Evolutionary conservation across 1,140 invertebrate genomes (phyloP).

Genomic region (Uloborus diversus): DNA sequence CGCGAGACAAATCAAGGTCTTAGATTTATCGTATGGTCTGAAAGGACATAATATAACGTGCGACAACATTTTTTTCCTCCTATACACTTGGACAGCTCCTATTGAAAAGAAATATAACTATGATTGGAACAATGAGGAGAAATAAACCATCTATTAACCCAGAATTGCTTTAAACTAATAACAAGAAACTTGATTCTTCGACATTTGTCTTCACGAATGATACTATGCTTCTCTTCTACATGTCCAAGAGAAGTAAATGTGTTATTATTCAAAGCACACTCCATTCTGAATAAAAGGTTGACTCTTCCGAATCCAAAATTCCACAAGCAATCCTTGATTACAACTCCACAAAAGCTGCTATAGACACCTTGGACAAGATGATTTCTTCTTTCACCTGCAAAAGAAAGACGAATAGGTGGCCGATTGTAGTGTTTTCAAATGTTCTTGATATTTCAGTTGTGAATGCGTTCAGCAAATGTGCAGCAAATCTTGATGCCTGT

Average conservation of each 20-base stretch:
- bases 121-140: slow-evolving; percentile 1
- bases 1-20: background rate
- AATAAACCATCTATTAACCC: background rate
- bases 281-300: background rate
- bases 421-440: slow-evolving; percentile 6
- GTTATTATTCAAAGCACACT: background rate
- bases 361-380: background rate
- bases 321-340: slow-evolving; percentile 1
- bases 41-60: slow-evolving; percentile 5
- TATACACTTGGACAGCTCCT: background rate
- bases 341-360: background rate
- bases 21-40: background rate
- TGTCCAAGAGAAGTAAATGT: background rate
- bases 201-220: background rate
- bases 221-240: background rate
- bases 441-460: background rate
- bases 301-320: background rate
- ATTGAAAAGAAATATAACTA: background rate
- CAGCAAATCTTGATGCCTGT: background rate
- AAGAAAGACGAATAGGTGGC: slow-evolving; percentile 4
- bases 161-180: background rate
- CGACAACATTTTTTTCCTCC: slow-evolving; percentile 6
- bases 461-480: background rate
- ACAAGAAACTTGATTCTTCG: background rate
- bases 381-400: background rate